Conservation (phyloP, 2,888 invertebrate species). For the Athripsodes cinereus region DNA sequence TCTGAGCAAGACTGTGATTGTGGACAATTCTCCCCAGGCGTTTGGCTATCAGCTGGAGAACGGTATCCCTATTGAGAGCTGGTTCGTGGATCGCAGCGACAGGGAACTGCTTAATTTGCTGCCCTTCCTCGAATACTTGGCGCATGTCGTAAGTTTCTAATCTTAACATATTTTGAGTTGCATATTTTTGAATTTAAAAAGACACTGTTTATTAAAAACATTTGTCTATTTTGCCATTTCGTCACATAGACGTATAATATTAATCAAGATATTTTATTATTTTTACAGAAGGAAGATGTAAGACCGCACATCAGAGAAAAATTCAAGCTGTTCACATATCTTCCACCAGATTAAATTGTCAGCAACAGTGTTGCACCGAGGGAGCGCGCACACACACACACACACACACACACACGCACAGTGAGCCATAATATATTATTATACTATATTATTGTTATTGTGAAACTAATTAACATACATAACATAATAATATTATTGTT, state of each 20-base stretch:
- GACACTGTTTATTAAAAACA: too few species aligned
- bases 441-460: too few species aligned
- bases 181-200: too few species aligned
- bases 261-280: background rate
- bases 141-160: constrained; percentile 66
- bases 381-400: background rate
- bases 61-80: constrained; percentile 95
- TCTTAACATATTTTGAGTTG: too few species aligned
- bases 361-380: background rate
- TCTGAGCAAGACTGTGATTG: constrained; percentile 72
- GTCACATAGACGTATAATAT: too few species aligned
- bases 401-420: background rate
- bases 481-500: too few species aligned
- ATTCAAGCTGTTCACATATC: constrained; percentile 82
- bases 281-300: constrained; percentile 80
- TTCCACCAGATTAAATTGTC: constrained; percentile 70
- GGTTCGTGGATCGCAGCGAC: constrained; percentile 90
- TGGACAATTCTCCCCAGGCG: constrained; percentile 88
- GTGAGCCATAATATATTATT: too few species aligned
- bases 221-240: too few species aligned
- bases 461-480: too few species aligned
- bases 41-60: constrained; percentile 89
- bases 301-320: constrained; percentile 86
- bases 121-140: constrained; percentile 84
- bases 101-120: constrained; percentile 84